Evolutionary conservation across 1,140 invertebrate species (phyloP), one percentile per base, ranked within the genome.

Genomic region (Philotrypesis tridentata): DNA sequence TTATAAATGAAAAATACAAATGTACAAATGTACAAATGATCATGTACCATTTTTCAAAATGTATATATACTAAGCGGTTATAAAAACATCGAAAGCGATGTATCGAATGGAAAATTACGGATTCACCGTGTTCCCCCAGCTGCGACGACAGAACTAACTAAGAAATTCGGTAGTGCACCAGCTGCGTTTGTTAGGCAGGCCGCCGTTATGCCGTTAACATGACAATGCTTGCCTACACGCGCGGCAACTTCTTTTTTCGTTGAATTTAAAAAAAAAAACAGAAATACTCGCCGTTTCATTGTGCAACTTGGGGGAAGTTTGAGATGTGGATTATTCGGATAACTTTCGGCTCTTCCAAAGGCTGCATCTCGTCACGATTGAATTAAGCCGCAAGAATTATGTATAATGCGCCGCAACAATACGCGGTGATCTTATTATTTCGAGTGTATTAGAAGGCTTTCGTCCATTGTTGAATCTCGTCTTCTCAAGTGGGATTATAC

Each of bases 201-300:
- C 12, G 80, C 83, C 84, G n/a, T n/a, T n/a, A n/a, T n/a, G n/a
- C n/a, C n/a, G n/a, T 89, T 89, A 89, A 89, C 89, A 89, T 89
- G 88, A 89, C 86, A 89, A 89, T 84, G 67, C 79, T 72, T 23
- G 25, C 6, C 29, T 71, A 6, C 5, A 21, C 43, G 37, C 43
- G 37, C 37, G 14, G 55, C 29, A 60, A 31, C 67, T 70, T 55
- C 67, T 55, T 70, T 48, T 48, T 23, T 29, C 27, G 3, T 70
- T 1, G 11, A 0, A 23, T 79, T 8, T 1, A 79, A 60, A 70
- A 68, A 70, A n/a, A n/a, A 1, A 2, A 8, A 23, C 2, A 5
- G n/a, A 7, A 6, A 40, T 37, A 31, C 29, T 60, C 23, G 4
- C 1, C 14, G 21, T 55, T 55, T 55, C 7, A 55, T 43, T 43